Evolutionary conservation across 2,797 vertebrate species (phyloP), one percentile per base, ranked within the genome.

Genomic region (Adrianichthys oophorus): DNA sequence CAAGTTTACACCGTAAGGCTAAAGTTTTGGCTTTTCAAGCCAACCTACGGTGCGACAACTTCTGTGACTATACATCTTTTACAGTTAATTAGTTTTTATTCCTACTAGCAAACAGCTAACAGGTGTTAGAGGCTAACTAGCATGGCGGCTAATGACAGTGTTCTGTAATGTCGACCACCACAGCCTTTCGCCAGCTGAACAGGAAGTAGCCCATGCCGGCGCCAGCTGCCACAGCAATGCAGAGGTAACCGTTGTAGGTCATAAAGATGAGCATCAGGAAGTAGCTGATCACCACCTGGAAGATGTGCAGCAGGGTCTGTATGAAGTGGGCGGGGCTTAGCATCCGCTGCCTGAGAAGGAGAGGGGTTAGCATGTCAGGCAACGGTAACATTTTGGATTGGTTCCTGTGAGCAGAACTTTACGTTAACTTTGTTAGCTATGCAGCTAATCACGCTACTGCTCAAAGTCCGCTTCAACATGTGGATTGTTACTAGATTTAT

Each of bases 251-350:
- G 0, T 99, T 99, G 92, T 97, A 99, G 2, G 95, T 98, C 97
- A 99, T 99, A 89, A 98, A 99, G 87, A 99, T 87, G 19, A 99
- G 93, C 97, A 99, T 98, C 59, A 99, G 93, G 76, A 98, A 93
- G 86, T 99, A 99, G 85, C 96, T 98, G 88, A 98, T 86, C 46
- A 97, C 95, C 42, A 99, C 97, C 48, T 99, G 97, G 70, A 99
- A 63, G 74, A 99, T 61, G 79, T 99, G 97, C 37, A 99, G 89
- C n/a, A 94, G 65, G 0, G 97, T 98, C 78, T 99, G 97, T 68
- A 98, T 73, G 72, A 96, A 81, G 87, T 99, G 97, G 54, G 94
- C 90, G 10, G 95, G 79, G 81, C 96, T 98, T 75, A 98, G 58
- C 96, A 99, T 96, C 89, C 95, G 92, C 77, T 98, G 96, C 8